phyloP scores from a whole-genome alignment of 2,797 vertebrate genomes.

The Microctenopoma stevenorrisi region DNA sequence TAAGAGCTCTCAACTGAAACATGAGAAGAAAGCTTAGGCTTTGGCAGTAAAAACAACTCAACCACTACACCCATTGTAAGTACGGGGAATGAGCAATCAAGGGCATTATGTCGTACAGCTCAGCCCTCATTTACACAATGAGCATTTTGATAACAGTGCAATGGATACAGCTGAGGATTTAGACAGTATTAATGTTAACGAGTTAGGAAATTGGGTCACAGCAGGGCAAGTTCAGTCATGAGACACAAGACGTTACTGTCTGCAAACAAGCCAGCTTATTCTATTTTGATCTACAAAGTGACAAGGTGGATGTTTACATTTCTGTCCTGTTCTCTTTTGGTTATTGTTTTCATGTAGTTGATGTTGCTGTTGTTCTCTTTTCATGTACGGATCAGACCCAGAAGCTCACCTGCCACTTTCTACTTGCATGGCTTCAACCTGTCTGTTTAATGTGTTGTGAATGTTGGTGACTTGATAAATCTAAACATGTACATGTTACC shows the following conservation, averaged over 20 bases:
- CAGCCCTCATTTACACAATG: constrained; percentile 62
- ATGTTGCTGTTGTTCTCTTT: not conserved
- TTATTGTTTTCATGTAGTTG: not conserved
- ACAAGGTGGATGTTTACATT: not conserved
- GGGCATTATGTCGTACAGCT: constrained; percentile 58
- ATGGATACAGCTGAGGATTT: constrained; percentile 69
- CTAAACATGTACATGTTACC: not conserved
- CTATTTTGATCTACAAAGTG: constrained; percentile 7
- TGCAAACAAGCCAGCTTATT: constrained; percentile 25
- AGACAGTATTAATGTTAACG: constrained; percentile 52
- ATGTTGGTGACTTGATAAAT: not conserved
- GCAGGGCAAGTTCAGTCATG: constrained; percentile 39
- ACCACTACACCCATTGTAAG: constrained; percentile 38
- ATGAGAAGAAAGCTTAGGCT: constrained; percentile 28
- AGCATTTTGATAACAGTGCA: constrained; percentile 70
- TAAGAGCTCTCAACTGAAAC: constrained; percentile 36
- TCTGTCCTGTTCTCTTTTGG: not conserved
- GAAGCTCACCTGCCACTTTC: not conserved
- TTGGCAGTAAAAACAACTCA: constrained; percentile 48
- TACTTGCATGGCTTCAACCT: not conserved
- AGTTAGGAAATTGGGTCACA: constrained; percentile 62
- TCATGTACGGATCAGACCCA: not conserved
- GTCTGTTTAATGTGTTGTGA: not conserved
- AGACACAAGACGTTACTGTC: constrained; percentile 11
- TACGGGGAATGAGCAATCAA: constrained; percentile 54